Percentiles rank a stretch among this genome's conserved stretches.
These are phyloP conservation scores for Copidosoma aretas DNA, from an alignment of 2,888 invertebrate species.

Conservation along the genomic window DNA sequence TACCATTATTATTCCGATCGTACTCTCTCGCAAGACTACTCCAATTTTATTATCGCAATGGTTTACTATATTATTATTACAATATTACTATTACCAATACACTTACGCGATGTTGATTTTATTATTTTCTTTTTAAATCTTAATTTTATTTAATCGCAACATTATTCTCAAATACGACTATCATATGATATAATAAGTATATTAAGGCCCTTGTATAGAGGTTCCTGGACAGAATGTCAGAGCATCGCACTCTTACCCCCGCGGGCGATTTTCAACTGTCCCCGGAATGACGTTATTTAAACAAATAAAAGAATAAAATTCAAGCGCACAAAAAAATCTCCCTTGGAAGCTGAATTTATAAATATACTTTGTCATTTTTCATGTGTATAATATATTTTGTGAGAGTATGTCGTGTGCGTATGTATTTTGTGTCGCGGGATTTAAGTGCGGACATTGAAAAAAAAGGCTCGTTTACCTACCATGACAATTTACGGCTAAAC, in stretches of 20 bases:
- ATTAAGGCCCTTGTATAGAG: constrained; percentile 57
- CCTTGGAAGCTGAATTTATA: too few relatives aligned
- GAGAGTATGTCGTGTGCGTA: too few relatives aligned
- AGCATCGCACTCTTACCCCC: constrained; percentile 37
- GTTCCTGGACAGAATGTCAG: constrained; percentile 49
- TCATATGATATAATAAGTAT: constrained; percentile 52
- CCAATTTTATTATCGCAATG: constrained; percentile 32
- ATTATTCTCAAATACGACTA: constrained; percentile 41
- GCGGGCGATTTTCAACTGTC: constrained; percentile 53
- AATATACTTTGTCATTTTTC: too few relatives aligned
- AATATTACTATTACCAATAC: constrained; percentile 36
- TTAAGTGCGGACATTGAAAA: too few relatives aligned
- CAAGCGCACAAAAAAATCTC: too few relatives aligned
- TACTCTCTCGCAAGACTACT: constrained; percentile 19
- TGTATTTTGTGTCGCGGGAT: too few relatives aligned
- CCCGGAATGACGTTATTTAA: constrained; percentile 29
- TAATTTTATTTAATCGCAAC: constrained; percentile 41
- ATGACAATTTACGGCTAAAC: too few relatives aligned
- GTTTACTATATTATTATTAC: constrained; percentile 38
- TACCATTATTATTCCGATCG: constrained; percentile 38
- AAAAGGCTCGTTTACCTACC: too few relatives aligned
- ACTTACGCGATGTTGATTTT: constrained; percentile 24
- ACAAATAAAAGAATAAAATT: too few relatives aligned
- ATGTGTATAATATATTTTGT: too few relatives aligned
- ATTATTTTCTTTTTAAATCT: constrained; percentile 30